These are phyloP conservation scores for Pseudomugil tenellus DNA, from an alignment of 2,797 vertebrate genomes.

Conservation along the genomic window DNA sequence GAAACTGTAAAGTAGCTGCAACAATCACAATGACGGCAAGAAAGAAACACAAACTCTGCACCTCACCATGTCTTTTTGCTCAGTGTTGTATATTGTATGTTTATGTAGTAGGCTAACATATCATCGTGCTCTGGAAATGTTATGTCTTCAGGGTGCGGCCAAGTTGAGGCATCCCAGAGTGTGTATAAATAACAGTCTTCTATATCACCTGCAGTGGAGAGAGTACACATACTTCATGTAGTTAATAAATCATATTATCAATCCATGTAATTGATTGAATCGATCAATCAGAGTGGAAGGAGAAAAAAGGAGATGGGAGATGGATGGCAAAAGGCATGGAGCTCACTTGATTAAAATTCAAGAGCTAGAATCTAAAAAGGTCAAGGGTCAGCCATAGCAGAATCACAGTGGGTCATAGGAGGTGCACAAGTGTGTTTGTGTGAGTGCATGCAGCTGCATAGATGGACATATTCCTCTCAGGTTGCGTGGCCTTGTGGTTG, in stretches of 20 bases:
- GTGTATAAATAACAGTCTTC: conserved; percentile 32
- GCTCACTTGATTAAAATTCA: conserved; percentile 74
- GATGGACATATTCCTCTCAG: conserved; percentile 36
- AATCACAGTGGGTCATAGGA: conserved; percentile 34
- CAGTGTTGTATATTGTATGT: conserved; percentile 4
- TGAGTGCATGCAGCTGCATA: conserved; percentile 2
- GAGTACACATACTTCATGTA: conserved; percentile 29
- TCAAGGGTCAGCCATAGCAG: conserved; percentile 59
- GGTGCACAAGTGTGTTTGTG: conserved; percentile 1
- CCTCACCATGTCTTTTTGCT: conserved; percentile 15
- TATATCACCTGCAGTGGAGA: conserved; percentile 27
- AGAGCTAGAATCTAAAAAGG: conserved; percentile 71
- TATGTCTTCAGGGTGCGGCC: conserved; percentile 5
- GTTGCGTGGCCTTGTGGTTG: conserved; percentile 63
- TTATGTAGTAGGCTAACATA: background rate
- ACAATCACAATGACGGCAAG: conserved; percentile 21
- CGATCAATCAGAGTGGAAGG: conserved; percentile 54
- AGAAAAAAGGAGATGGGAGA: conserved; percentile 47
- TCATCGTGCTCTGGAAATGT: conserved; percentile 19
- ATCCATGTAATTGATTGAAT: conserved; percentile 65
- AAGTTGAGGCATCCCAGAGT: conserved; percentile 5
- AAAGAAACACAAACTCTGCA: conserved; percentile 19
- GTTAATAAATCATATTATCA: conserved; percentile 70
- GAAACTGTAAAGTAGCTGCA: conserved; percentile 18
- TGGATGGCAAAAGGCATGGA: conserved; percentile 44